Base-by-base conservation (phyloP, 1,140 invertebrate genomes). In the Eurosta solidaginis region DNA sequence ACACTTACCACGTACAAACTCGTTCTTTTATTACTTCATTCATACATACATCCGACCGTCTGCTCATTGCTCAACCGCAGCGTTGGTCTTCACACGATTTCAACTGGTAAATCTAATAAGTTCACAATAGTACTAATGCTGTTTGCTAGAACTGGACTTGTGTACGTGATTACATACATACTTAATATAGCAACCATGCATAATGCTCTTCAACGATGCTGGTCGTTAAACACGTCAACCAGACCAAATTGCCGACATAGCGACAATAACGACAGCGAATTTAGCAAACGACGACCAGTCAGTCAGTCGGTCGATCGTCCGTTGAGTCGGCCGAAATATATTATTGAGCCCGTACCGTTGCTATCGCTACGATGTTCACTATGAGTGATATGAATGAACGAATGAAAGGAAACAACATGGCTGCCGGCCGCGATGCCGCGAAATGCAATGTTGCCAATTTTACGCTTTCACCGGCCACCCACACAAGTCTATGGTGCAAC, bases 361-460 rank as follows among this genome's bases (percentile, higher is more conserved):
- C 49, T 52, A 6, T 52, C 20, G 49, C 49, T 5, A 52, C 20
- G 22, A 52, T 42, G 33, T 3, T 33, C 4, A 63, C 20, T 68
- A n/a, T 68, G n/a, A 40, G 59, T 68, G 59, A 40, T 68, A 22
- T 22, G n/a, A 68, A 9, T 27, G n/a, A 68, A 33, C 27, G 33
- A 68, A 20, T 33, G 59, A 40, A 68, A n/a, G 45, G 14, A 44
- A 45, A 42, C 78, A 78, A 78, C 59, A 79, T 79, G 78, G 78
- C 78, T 50, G 74, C 78, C 74, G 52, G 36, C 27, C 49, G 29
- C 36, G 40, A 7, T 12, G 54, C 47, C 54, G 44, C 22, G 54
- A 78, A 76, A 20, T 79, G 78, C 78, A 75, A 17, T 68, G 78
- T 79, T 79, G 78, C 78, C 78, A 79, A 79, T 79, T 79, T 79